Conservation (phyloP, 2,113 vertebrate genomes). For the Sphaerodactylus townsendi region DNA sequence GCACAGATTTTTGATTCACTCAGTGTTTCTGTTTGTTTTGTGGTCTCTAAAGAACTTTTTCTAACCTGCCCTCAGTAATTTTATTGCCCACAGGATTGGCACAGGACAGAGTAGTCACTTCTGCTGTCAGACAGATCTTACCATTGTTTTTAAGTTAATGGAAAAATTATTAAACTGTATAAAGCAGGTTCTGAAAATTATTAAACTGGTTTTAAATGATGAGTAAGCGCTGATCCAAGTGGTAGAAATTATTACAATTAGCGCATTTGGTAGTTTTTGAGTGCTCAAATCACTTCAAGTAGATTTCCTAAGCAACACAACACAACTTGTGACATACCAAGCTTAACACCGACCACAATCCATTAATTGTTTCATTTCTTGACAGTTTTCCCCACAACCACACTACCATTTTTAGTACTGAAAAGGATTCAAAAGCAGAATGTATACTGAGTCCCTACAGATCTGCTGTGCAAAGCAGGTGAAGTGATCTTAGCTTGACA, state of each 20-base stretch:
- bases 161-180: background rate
- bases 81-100: constrained; percentile 20
- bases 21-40: constrained; percentile 38
- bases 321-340: background rate
- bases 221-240: background rate
- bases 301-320: background rate
- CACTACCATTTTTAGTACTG: no score
- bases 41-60: constrained; percentile 36
- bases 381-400: no score
- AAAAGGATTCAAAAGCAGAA: background rate
- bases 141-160: constrained; percentile 25
- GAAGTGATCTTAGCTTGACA: background rate
- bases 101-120: background rate
- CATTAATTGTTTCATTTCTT: background rate
- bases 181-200: no score
- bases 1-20: constrained; percentile 24
- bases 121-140: constrained; percentile 23
- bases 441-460: no score
- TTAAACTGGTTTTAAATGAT: constrained; percentile 21
- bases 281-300: background rate
- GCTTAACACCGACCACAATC: background rate
- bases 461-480: no score
- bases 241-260: background rate
- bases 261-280: background rate
- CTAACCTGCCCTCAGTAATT: constrained; percentile 36